Percentiles rank a stretch among this genome's conserved stretches.
Evolutionary conservation across 2,113 vertebrate species (phyloP).

Genomic region (Eurypyga helias): DNA sequence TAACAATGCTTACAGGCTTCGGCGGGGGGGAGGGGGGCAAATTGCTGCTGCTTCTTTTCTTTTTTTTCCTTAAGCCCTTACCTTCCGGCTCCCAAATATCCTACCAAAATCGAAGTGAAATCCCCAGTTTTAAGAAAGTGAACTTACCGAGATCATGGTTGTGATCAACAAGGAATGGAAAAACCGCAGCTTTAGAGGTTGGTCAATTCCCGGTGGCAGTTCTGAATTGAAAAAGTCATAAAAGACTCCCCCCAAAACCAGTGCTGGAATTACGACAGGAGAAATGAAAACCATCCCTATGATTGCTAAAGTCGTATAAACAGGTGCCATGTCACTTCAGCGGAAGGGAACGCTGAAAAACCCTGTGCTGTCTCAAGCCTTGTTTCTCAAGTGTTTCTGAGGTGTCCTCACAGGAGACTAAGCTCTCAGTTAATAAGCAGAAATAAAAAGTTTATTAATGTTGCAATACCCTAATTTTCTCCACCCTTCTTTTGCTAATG

Average conservation of each 20-base stretch:
- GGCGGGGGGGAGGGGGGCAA: neutral
- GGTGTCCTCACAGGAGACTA: neutral
- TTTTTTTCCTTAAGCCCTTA: neutral
- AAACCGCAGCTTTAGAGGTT: constrained; percentile 52
- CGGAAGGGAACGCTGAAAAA: neutral
- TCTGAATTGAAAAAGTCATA: neutral
- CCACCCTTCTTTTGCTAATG: constrained; percentile 51
- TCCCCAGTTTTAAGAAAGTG: neutral
- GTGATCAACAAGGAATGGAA: neutral
- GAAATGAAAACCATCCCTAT: neutral
- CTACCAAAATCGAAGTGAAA: neutral
- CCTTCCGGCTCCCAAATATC: neutral
- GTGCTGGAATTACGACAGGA: constrained; percentile 3
- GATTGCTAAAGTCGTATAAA: neutral
- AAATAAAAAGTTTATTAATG: constrained; percentile 39
- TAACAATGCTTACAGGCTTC: neutral
- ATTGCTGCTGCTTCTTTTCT: neutral
- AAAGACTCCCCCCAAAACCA: neutral
- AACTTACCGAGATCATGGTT: neutral
- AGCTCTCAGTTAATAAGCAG: neutral
- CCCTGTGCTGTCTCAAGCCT: neutral
- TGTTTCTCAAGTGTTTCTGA: neutral
- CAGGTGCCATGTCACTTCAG: neutral
- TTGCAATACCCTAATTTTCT: constrained; percentile 53
- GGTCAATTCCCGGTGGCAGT: constrained; percentile 53